A percentile compares a stretch with the other conserved stretches of the same genome.
These are phyloP conservation scores for Myoxocephalus aenaeus DNA, from an alignment of 2,797 vertebrate genomes.

Conservation along the genomic window DNA sequence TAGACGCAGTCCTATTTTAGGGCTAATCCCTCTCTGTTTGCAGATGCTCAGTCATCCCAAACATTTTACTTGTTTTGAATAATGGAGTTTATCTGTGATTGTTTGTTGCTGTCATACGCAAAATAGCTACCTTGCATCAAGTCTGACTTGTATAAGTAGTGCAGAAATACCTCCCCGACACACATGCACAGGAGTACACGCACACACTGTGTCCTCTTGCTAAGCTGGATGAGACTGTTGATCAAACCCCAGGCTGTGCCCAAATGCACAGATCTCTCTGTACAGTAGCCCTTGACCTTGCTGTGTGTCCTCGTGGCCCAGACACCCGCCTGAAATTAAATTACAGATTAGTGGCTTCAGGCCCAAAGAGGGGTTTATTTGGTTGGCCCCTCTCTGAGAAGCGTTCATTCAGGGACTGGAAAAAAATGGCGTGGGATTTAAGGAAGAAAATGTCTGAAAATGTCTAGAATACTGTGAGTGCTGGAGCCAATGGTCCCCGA, in stretches of 20 bases:
- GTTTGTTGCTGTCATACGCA: slow-evolving; percentile 71
- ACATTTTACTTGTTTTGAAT: slow-evolving; percentile 78
- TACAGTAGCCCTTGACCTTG: slow-evolving; percentile 79
- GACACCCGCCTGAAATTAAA: slow-evolving; percentile 82
- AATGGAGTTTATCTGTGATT: slow-evolving; percentile 77
- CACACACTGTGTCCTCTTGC: slow-evolving; percentile 44
- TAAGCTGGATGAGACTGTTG: slow-evolving; percentile 73
- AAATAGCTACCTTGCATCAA: slow-evolving; percentile 71
- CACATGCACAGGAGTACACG: slow-evolving; percentile 1
- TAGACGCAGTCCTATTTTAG: slow-evolving; percentile 68
- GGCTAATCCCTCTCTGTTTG: slow-evolving; percentile 76
- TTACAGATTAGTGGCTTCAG: slow-evolving; percentile 81
- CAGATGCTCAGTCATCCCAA: slow-evolving; percentile 76
- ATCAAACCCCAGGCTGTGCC: slow-evolving; percentile 74
- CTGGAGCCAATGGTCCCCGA: slow-evolving; percentile 26
- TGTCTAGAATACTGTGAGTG: slow-evolving; percentile 49
- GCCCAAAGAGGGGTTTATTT: slow-evolving; percentile 78
- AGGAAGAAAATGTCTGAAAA: slow-evolving; percentile 58
- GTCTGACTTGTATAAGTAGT: slow-evolving; percentile 50
- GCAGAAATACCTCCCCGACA: slow-evolving; percentile 34
- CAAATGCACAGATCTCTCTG: slow-evolving; percentile 67
- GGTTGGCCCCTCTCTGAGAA: slow-evolving; percentile 71
- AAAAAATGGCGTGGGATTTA: slow-evolving; percentile 72
- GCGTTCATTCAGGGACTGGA: slow-evolving; percentile 50
- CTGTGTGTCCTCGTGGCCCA: slow-evolving; percentile 72